Evolutionary conservation across 1,140 invertebrate genomes (phyloP).

Genomic region (Ips nitidus): DNA sequence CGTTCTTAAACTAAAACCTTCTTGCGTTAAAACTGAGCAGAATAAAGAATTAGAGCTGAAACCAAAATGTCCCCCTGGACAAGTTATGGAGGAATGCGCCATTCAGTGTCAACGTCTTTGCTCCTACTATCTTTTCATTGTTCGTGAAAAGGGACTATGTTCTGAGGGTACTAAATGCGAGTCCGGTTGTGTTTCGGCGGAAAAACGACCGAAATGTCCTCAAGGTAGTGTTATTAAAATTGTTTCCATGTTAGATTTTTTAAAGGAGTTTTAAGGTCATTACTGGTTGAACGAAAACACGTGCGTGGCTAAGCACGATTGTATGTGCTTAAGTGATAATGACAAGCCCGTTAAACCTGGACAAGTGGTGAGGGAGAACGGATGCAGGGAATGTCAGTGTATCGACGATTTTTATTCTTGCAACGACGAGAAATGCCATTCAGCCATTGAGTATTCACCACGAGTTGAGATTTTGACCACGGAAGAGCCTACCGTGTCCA

Average conservation of each 20-base stretch:
- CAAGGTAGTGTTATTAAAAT: conserved; percentile 45
- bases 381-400: conserved; percentile 74
- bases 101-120: conserved; percentile 60
- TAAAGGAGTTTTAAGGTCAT: conserved; percentile 39
- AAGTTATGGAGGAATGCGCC: conserved; percentile 56
- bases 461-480: not conserved
- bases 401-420: conserved; percentile 72
- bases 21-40: conserved; percentile 51
- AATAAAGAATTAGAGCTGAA: too few species aligned
- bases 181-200: conserved; percentile 51
- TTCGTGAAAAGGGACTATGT: conserved; percentile 55
- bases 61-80: conserved; percentile 50
- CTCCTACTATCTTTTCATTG: conserved; percentile 53
- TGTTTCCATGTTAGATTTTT: too few species aligned
- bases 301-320: conserved; percentile 70
- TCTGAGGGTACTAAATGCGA: conserved; percentile 53
- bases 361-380: conserved; percentile 56
- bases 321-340: conserved; percentile 65
- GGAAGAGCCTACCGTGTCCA: not conserved
- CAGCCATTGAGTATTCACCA: not conserved
- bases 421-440: conserved; percentile 52
- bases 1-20: conserved; percentile 62
- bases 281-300: conserved; percentile 66
- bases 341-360: conserved; percentile 68
- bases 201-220: conserved; percentile 38